Percentiles rank a stretch among this genome's conserved stretches.
phyloP scores from a whole-genome alignment of 2,888 invertebrate genomes.

The Macaria notata region DNA sequence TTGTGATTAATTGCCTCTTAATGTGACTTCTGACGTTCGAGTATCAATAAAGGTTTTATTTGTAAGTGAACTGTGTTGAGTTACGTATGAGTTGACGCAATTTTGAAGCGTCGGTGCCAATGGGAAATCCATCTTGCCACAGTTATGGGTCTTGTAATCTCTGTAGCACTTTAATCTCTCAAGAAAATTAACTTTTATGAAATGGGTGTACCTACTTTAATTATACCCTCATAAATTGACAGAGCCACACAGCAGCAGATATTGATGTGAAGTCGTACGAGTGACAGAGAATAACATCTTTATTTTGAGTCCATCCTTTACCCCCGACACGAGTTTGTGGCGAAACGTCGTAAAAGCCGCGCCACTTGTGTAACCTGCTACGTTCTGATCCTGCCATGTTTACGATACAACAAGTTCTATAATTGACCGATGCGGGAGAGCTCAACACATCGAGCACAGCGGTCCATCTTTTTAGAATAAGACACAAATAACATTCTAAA shows the following conservation, averaged over 20 bases:
- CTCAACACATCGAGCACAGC: slow-evolving; percentile 80
- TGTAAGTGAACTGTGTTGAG: slow-evolving; percentile 1
- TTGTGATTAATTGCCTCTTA: slow-evolving; percentile 33
- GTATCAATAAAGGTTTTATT: slow-evolving; percentile 6
- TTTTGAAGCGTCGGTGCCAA: neutral
- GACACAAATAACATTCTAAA: slow-evolving; percentile 82
- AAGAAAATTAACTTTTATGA: neutral
- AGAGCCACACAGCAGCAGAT: neutral
- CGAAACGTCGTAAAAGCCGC: slow-evolving; percentile 55
- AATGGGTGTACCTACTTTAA: neutral
- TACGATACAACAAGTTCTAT: slow-evolving; percentile 73
- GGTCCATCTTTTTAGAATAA: slow-evolving; percentile 82
- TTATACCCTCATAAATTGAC: no score
- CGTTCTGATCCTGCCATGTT: slow-evolving; percentile 61
- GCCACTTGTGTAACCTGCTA: slow-evolving; percentile 45
- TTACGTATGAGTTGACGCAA: neutral
- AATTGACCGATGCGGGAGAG: slow-evolving; percentile 82
- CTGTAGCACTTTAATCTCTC: no score
- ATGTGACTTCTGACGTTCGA: slow-evolving; percentile 28
- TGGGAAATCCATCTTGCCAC: neutral
- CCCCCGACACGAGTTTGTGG: slow-evolving; percentile 27
- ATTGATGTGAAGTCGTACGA: slow-evolving; percentile 51
- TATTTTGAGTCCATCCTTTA: slow-evolving; percentile 45
- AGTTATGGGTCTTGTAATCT: no score
- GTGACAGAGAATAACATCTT: slow-evolving; percentile 58